A percentile compares a stretch with the other conserved stretches of the same genome.
phyloP scores from a whole-genome alignment of 2,113 vertebrate genomes.

The Coptodon rendalli region DNA sequence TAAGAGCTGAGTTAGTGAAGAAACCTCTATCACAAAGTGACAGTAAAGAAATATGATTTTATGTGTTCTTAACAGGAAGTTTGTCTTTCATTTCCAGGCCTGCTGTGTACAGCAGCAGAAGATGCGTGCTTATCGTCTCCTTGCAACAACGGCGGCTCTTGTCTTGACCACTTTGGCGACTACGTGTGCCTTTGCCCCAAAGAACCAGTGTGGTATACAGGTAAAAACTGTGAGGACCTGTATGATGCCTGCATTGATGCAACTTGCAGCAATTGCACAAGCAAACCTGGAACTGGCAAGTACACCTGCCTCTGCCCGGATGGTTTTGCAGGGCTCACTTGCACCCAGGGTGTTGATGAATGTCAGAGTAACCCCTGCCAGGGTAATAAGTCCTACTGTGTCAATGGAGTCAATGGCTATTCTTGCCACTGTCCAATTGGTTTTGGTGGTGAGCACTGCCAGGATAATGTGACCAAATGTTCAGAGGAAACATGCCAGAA shows the following conservation, averaged over 20 bases:
- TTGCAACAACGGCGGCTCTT: conserved; percentile 78
- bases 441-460: conserved; percentile 63
- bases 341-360: conserved; percentile 48
- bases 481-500: conserved; percentile 74
- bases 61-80: neutral
- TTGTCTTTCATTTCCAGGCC: conserved; percentile 37
- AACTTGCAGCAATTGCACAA: conserved; percentile 55
- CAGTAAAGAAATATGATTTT: fast-evolving
- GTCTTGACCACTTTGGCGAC: conserved; percentile 59
- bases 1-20: fast-evolving
- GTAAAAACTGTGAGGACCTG: conserved; percentile 72
- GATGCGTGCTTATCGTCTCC: conserved; percentile 76
- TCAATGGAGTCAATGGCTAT: conserved; percentile 49
- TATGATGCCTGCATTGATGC: conserved; percentile 70
- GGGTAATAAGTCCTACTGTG: conserved; percentile 57
- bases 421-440: conserved; percentile 74
- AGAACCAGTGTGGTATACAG: conserved; percentile 61
- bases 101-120: conserved; percentile 61
- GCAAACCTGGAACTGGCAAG: conserved; percentile 42
- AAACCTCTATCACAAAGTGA: neutral
- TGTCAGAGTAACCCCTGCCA: conserved; percentile 76
- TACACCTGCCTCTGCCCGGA: conserved; percentile 72
- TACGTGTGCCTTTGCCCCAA: conserved; percentile 75
- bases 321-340: conserved; percentile 59
- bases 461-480: conserved; percentile 54